These are phyloP conservation scores for Drosophila nikananu DNA, from an alignment of 1,140 invertebrate species.

Conservation along the genomic window DNA sequence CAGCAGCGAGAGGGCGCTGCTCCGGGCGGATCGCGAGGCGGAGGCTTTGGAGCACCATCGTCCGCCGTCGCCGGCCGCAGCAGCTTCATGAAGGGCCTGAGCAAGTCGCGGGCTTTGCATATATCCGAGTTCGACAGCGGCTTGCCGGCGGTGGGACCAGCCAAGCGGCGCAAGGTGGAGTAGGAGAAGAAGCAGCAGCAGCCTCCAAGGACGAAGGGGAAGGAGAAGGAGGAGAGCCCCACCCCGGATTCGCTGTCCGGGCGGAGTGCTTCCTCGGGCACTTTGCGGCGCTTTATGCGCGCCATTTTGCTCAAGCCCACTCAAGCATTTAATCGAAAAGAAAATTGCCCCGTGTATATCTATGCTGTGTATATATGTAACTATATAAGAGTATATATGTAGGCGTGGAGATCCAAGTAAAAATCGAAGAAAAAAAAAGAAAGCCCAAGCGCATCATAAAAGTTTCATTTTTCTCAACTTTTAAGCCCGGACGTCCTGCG, in stretches of 20 bases:
- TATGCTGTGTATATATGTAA: background rate
- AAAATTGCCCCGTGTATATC: constrained; percentile 56
- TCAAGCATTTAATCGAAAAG: constrained; percentile 84
- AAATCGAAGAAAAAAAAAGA: constrained; percentile 10
- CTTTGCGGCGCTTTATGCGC: constrained; percentile 63
- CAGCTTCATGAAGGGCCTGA: constrained; percentile 67
- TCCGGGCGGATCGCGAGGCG: background rate
- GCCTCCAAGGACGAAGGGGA: background rate
- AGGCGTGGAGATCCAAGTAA: background rate
- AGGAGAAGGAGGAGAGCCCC: background rate
- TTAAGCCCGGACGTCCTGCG: constrained; percentile 84
- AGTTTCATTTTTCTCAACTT: constrained; percentile 85
- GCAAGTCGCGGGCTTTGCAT: constrained; percentile 66
- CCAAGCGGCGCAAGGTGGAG: constrained; percentile 54
- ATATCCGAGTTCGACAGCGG: constrained; percentile 85
- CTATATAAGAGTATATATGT: constrained; percentile 6
- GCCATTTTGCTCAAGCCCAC: constrained; percentile 64
- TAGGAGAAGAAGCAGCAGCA: constrained; percentile 22
- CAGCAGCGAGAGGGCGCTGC: background rate
- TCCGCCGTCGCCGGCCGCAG: constrained; percentile 18
- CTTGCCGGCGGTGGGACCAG: constrained; percentile 39
- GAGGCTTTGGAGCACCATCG: background rate
- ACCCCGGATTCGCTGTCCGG: background rate
- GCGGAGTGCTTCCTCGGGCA: constrained; percentile 7
- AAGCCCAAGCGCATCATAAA: constrained; percentile 65